Conservation (phyloP, 1,140 invertebrate species). For the Apis florea region DNA sequence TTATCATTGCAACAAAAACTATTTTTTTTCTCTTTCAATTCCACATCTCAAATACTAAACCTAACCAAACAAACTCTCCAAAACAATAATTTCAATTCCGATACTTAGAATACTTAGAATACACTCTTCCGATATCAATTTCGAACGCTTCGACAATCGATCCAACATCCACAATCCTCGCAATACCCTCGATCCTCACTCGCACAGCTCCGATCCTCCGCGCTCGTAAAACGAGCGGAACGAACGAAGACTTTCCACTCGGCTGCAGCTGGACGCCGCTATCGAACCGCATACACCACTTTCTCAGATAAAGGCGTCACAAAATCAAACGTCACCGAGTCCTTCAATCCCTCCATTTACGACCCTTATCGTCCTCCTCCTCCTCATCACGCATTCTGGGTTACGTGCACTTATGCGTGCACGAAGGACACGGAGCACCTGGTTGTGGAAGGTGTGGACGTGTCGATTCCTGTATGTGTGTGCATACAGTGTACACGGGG, state of each 20-base stretch:
- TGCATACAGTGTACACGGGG: neutral
- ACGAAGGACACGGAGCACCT: slow-evolving; percentile 48
- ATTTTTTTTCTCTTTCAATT: too few relatives aligned
- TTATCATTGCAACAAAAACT: too few relatives aligned
- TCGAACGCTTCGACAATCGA: neutral
- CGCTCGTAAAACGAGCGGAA: slow-evolving; percentile 11
- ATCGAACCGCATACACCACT: neutral
- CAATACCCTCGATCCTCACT: neutral
- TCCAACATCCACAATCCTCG: neutral
- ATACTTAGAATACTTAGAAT: neutral
- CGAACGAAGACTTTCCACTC: neutral
- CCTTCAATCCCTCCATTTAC: neutral
- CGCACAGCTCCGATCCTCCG: neutral
- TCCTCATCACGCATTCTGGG: neutral
- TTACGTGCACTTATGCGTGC: slow-evolving; percentile 41
- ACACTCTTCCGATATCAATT: neutral
- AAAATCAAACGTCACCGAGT: neutral
- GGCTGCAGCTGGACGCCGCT: neutral
- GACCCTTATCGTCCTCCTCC: slow-evolving; percentile 18
- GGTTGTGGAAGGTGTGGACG: slow-evolving; percentile 57
- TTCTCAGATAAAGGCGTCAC: neutral
- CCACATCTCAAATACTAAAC: neutral
- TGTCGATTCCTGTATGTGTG: slow-evolving; percentile 10
- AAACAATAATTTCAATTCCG: neutral
- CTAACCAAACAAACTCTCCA: neutral